These are phyloP conservation scores for Ectropis grisescens DNA, from an alignment of 1,140 invertebrate genomes.

Conservation along the genomic window DNA sequence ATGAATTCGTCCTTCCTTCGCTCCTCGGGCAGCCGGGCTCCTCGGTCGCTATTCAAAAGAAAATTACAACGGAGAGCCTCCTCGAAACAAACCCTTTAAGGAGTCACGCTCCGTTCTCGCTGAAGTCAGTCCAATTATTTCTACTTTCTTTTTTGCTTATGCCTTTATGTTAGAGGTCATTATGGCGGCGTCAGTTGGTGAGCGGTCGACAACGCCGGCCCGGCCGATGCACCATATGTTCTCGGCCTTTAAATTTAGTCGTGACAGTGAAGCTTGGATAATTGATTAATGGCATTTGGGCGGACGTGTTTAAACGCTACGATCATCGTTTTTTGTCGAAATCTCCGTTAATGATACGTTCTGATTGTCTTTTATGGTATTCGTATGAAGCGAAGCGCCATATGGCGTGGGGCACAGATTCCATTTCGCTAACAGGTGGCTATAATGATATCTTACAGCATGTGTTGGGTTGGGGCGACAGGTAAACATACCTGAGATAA, in stretches of 20 bases:
- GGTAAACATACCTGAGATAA: too few species aligned
- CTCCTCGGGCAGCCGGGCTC: conserved; percentile 28
- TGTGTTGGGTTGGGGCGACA: too few species aligned
- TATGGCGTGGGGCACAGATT: conserved; percentile 50
- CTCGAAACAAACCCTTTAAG: conserved; percentile 53
- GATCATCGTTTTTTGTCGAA: conserved; percentile 47
- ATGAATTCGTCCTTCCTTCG: conserved; percentile 46
- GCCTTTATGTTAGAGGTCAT: conserved; percentile 36
- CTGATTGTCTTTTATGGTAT: conserved; percentile 42
- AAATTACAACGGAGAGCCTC: conserved; percentile 47
- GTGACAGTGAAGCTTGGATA: conserved; percentile 48
- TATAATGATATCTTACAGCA: too few species aligned
- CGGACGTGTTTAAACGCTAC: conserved; percentile 54
- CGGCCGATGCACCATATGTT: conserved; percentile 45
- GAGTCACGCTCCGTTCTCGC: conserved; percentile 48
- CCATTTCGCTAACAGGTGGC: conserved; percentile 40
- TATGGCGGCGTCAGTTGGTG: conserved; percentile 57
- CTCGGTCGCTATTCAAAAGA: conserved; percentile 42
- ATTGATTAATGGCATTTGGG: conserved; percentile 59
- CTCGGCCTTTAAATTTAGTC: conserved; percentile 44
- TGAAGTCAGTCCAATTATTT: conserved; percentile 58
- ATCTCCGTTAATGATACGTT: conserved; percentile 61
- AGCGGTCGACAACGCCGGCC: too few species aligned
- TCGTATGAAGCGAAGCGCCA: conserved; percentile 28
- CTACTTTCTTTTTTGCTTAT: conserved; percentile 36